These are phyloP conservation scores for Mionectes olivaceus DNA, from an alignment of 2,797 vertebrate species.

Conservation along the genomic window DNA sequence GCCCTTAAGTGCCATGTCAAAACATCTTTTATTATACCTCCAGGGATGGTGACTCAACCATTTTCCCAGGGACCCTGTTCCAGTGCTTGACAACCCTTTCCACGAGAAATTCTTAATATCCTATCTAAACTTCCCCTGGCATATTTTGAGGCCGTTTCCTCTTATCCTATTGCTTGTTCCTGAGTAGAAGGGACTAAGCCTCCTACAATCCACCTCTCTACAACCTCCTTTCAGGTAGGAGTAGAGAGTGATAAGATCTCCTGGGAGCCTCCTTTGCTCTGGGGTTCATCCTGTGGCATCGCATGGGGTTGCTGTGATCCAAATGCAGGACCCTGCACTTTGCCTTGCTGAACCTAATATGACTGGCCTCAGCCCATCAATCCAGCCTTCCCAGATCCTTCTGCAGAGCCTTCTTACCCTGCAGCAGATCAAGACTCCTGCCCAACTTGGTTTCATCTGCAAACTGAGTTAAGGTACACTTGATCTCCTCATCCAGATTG, in stretches of 20 bases:
- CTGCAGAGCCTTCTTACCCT: background rate
- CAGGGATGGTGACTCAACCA: background rate
- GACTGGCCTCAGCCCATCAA: background rate
- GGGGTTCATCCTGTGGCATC: no score
- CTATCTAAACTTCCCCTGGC: background rate
- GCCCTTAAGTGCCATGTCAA: background rate
- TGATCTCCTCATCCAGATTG: background rate
- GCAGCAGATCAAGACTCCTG: accelerated
- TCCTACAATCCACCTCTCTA: background rate
- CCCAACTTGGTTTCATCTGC: background rate
- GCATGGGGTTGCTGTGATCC: background rate
- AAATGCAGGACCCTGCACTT: background rate
- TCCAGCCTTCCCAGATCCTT: background rate
- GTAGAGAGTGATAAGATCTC: background rate
- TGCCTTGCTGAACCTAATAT: background rate
- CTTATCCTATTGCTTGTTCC: background rate
- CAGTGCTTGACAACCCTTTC: background rate
- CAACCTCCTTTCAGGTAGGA: background rate
- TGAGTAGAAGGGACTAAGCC: background rate
- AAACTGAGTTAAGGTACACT: background rate
- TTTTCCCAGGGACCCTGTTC: background rate
- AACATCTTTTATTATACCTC: background rate
- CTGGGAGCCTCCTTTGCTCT: background rate
- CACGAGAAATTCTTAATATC: background rate
- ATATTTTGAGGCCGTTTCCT: background rate